phyloP scores from a whole-genome alignment of 2,888 invertebrate species.

The Leptarthrus brevirostris region DNA sequence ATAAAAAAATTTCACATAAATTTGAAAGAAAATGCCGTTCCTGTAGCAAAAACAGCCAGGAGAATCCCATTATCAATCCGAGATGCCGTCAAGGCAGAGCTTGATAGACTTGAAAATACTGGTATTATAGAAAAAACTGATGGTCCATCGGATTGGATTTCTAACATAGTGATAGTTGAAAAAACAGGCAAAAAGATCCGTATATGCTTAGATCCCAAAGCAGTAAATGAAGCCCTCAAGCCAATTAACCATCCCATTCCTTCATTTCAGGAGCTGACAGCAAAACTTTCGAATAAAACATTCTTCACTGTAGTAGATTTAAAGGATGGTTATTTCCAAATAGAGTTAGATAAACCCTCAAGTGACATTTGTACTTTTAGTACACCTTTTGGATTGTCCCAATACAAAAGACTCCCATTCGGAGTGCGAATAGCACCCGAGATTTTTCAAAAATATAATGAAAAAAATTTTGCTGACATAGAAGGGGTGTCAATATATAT shows the following conservation, averaged over 20 bases:
- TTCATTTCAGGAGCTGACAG: conserved; percentile 55
- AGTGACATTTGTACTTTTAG: conserved; percentile 56
- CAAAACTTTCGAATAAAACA: conserved; percentile 55
- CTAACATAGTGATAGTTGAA: too few species aligned
- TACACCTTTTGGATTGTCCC: conserved; percentile 51
- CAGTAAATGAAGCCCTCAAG: conserved; percentile 56
- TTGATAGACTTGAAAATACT: too few species aligned
- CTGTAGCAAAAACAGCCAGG: too few species aligned
- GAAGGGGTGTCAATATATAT: conserved; percentile 32
- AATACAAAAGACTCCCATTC: neutral
- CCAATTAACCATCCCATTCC: conserved; percentile 57
- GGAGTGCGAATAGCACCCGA: conserved; percentile 18
- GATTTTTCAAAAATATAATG: conserved; percentile 53
- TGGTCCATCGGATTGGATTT: neutral
- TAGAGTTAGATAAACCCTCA: conserved; percentile 51
- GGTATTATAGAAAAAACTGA: neutral
- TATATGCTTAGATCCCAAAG: conserved; percentile 56
- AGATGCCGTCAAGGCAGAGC: too few species aligned
- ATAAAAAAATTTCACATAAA: too few species aligned
- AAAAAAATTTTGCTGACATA: conserved; percentile 54
- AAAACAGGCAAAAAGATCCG: too few species aligned
- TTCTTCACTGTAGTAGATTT: conserved; percentile 57
- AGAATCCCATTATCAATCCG: too few species aligned
- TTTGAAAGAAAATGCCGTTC: too few species aligned
- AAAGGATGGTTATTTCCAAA: conserved; percentile 53